Evolutionary conservation across 2,113 vertebrate species (phyloP), one percentile per base, ranked within the genome.

Genomic region (Phyllostomus discolor): DNA sequence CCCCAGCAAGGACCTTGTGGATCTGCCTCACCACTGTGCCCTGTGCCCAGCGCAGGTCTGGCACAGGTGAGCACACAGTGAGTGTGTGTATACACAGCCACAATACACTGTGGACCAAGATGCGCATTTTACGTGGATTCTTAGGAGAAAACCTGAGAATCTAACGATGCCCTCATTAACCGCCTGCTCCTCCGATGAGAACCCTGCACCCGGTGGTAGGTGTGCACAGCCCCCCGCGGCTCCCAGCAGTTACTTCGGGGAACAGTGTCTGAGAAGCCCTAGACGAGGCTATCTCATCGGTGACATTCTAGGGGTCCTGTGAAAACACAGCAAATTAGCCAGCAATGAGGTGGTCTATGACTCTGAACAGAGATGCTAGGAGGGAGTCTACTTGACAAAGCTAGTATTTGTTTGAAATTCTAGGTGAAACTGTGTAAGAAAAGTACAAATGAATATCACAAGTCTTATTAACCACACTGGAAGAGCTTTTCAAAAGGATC

Each of bases 321-420:
- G 72, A 73, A 95, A 90, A 67, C n/a, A 82, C 11, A 75, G 43
- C 17, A 16, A 57, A 43, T 88, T 5, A 84, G 50, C 28, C 81
- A 76, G 67, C 57, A 92, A 41, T 28, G 67, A 33, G 43, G n/a
- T 57, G n/a, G 33, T 54, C 70, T 92, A 62, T 24, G 78, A 54
- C 59, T 57, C 46, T 20, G 8, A 80, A 59, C 12, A 73, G 12
- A 94, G 70, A 75, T 15, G 15, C 4, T 33, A 88, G 48, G 35
- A 83, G 35, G 7, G 20, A 78, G 46, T 43, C 35, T 14, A 52
- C 9, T 4, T 86, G 67, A 85, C 52, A 87, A 75, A 93, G 62
- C 26, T 69, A 92, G 91, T 31, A 82, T 10, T 89, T 91, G n/a
- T 96, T 82, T 93, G n/a, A 88, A 91, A 90, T 82, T 90, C 48